Base-by-base conservation (phyloP, 2,797 vertebrate species). In the Halcyon badia region DNA sequence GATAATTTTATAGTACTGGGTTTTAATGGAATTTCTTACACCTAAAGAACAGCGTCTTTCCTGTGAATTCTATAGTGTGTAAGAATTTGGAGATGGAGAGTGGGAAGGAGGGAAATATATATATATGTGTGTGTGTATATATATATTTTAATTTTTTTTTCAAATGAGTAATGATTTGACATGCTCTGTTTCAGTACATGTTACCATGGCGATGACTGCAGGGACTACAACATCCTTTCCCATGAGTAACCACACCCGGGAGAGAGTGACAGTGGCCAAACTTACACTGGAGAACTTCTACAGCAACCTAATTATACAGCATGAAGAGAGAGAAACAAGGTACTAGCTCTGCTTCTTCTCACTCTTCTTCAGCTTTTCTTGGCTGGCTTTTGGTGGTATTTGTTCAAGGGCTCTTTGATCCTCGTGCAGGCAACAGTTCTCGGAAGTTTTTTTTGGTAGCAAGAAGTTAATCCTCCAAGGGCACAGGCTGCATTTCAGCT, bases 181-280 rank as follows among this genome's bases (percentile, higher is more conserved):
- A 6, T 96, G 81, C 52, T 97, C 52, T 96, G 66, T 98, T 98
- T 87, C 95, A 98, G 97, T 96, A n/a, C 97, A 99, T 97, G 98
- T 99, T 97, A 99, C 99, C 98, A 98, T 99, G 99, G 99, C 99
- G 97, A 99, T 99, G 99, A 99, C 99, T 87, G 99, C 99, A 94
- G 99, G 98, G 98, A 99, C 99, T 75, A 98, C 99, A 93, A 97
- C 99, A 82, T 98, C 99, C 97, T 99, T 99, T 97, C 99, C 99
- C 95, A 99, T 99, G 99, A 99, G 99, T 98, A 99, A 99, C 98
- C 99, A 99, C 98, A 99, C 99, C 93, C 98, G 99, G 33, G 99
- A 99, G 98, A 98, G 99, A 97, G 99, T 99, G 96, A 99, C 99
- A 0, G 99, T 99, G 97, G 99, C 99, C 98, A 99, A 99, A 97